These are phyloP conservation scores for Anas capensis DNA, from an alignment of 2,797 vertebrate species.

Conservation along the genomic window DNA sequence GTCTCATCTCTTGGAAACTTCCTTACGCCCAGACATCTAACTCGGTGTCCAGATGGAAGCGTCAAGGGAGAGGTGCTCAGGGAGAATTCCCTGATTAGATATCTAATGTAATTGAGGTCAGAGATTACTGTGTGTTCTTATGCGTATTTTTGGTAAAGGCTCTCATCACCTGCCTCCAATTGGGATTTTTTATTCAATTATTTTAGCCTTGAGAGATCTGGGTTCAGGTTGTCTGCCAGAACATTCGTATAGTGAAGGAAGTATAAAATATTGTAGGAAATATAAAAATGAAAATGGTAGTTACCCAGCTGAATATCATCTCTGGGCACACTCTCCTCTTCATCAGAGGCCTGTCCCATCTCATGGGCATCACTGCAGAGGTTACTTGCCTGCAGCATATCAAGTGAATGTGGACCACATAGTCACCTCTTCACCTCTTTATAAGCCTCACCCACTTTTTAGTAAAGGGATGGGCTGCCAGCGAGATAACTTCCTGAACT, in stretches of 20 bases:
- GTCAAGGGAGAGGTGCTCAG: background rate
- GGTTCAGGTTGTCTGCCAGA: background rate
- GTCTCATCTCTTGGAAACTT: background rate
- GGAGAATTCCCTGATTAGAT: background rate
- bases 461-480: background rate
- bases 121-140: background rate
- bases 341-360: accelerated
- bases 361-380: background rate
- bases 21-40: background rate
- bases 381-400: background rate
- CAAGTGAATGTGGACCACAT: background rate
- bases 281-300: background rate
- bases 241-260: background rate
- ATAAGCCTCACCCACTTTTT: background rate
- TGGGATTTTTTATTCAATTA: background rate
- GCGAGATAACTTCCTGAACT: background rate
- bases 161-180: background rate
- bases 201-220: background rate
- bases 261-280: background rate
- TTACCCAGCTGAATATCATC: background rate
- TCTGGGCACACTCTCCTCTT: background rate
- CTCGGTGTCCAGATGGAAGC: background rate
- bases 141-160: background rate
- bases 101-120: background rate
- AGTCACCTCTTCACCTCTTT: background rate